Conservation (phyloP, 2,888 invertebrate species). For the Hydroisotoma schaefferi region DNA sequence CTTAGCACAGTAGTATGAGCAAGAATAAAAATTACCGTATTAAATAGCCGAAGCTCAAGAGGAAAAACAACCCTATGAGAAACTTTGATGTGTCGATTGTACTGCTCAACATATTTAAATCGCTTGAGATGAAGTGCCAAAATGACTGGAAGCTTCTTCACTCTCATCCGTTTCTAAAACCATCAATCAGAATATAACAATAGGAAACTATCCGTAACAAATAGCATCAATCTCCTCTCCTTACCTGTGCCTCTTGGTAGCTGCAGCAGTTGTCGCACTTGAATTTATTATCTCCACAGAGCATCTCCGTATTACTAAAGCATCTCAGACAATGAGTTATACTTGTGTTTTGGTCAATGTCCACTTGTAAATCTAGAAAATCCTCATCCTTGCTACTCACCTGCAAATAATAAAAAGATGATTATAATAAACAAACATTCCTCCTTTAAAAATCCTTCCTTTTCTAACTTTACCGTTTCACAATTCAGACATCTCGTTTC, state of each 20-base stretch:
- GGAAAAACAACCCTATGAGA: constrained; percentile 99
- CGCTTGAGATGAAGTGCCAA: constrained; percentile 95
- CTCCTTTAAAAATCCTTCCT: neutral
- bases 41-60: constrained; percentile 91
- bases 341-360: constrained; percentile 98
- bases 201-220: neutral
- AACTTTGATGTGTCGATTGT: constrained; percentile 97
- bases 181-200: constrained; percentile 10
- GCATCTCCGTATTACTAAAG: constrained; percentile 97
- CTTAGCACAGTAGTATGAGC: neutral
- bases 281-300: constrained; percentile 99
- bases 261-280: constrained; percentile 99
- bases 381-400: constrained; percentile 98
- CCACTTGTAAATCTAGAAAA: constrained; percentile 97
- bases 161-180: constrained; percentile 82
- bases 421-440: neutral
- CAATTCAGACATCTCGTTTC: constrained; percentile 99
- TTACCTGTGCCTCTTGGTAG: constrained; percentile 93
- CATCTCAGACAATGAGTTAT: constrained; percentile 97
- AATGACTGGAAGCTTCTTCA: constrained; percentile 96
- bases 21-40: constrained; percentile 69
- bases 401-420: constrained; percentile 50
- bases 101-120: constrained; percentile 97
- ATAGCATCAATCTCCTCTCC: too few relatives aligned
- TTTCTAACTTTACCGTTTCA: constrained; percentile 72